Evolutionary conservation across 2,113 vertebrate genomes (phyloP), one percentile per base, ranked within the genome.

Genomic region (Gnathonemus echidnorhynchus): DNA sequence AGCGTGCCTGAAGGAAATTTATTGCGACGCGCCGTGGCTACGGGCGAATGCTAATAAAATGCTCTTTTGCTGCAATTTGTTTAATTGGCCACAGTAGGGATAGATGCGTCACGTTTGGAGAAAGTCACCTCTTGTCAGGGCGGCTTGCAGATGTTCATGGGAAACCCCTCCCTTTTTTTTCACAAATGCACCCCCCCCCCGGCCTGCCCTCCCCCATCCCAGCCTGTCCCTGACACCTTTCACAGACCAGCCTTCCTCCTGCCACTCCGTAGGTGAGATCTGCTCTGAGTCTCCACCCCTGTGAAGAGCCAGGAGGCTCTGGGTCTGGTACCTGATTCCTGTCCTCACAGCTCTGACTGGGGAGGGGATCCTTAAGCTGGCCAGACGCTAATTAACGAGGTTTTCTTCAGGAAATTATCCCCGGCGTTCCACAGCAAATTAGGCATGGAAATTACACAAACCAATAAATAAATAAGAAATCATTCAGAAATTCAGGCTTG

Each of bases 41-140:
- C 95, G 95, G 96, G 97, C 96, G 97, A 97, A 97, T 96, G 96
- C 97, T 97, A 97, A 98, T 98, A 98, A 98, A 99, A 98, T 96
- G 95, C 95, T 97, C 94, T 97, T 97, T 97, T 97, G 95, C 95
- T 95, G 96, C 97, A 97, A 97, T 98, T 97, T 96, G 97, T 96
- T 97, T 98, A 98, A 97, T 98, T 98, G 97, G 97, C 96, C 97
- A 97, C 97, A 96, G 96, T 96, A 97, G 97, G 97, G 95, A 97
- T 90, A 93, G 95, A 94, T 94, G 90, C 91, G 90, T 93, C 13
- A 88, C 93, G 91, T 87, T 93, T 92, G 88, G 87, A 93, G 92
- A 91, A 93, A 92, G 90, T 49, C 90, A 62, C 91, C 91, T 88
- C 90, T 48, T 89, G 93, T 92, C 93, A 95, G 93, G 93, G 95